Base-by-base conservation (phyloP, 2,888 invertebrate species). In the Electrophaes corylata region DNA sequence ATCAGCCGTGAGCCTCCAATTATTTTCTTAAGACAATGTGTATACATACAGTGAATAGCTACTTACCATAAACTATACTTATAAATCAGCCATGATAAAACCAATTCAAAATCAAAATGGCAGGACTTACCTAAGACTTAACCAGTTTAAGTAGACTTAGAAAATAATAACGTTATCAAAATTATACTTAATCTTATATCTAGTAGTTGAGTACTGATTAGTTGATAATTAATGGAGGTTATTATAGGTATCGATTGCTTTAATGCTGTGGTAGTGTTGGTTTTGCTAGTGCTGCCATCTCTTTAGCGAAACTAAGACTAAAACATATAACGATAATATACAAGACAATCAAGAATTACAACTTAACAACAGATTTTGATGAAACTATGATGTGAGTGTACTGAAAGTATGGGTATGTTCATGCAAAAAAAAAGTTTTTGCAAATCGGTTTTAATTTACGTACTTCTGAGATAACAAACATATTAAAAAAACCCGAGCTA, bases 131-230 rank as follows among this genome's bases (percentile, higher is more conserved):
- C 26, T 1, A 10, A 29, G 10, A 10, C 26, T 29, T 29, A 29
- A 29, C 1, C 3, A 29, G 26, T 29, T 29, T 29, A 29, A 19
- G 20, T 23, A 19, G 31, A 19, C 31, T 45, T 45, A 31, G 5
- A 45, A 45, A 45, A 31, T 45, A 44, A 29, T 44, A 18, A 5
- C 16, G 8, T 31, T 45, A 45, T 45, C 45, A 31, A 16, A 43
- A 14, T 18, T 26, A 26, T 20, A 16, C 3, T 14, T 26, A 31
- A 45, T 45, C 45, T 31, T 29, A 16, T 44, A 45, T 29, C n/a
- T 45, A 11, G 45, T 45, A 45, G 18, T 45, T 16, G 31, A 45
- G 45, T 31, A 31, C 31, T 18, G 31, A 19, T 31, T 26, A 43
- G 29, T 31, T 45, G 45, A 45, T 45, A 23, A 41, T 23, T 4